Percentiles rank a stretch among this genome's conserved stretches.
These are phyloP conservation scores for Halcyon malimbica DNA, from an alignment of 2,113 vertebrate genomes.

Conservation along the genomic window DNA sequence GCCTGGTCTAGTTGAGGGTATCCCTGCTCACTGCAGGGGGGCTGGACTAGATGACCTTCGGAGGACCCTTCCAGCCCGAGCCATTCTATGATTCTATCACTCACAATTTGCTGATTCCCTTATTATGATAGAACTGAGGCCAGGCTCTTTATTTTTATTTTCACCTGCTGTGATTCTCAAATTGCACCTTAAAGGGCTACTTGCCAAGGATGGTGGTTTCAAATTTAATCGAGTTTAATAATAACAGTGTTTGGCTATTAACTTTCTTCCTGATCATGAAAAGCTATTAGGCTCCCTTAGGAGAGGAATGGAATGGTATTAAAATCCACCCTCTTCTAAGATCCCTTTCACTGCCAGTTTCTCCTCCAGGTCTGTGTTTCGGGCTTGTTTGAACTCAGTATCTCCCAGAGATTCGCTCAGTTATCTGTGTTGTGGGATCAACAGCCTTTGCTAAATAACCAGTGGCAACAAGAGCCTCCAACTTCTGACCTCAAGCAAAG, in stretches of 20 bases:
- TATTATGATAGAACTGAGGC: not conserved
- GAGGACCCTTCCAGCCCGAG: too few relatives aligned
- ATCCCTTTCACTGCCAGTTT: not conserved
- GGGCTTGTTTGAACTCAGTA: not conserved
- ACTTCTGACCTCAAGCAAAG: not conserved
- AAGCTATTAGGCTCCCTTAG: not conserved
- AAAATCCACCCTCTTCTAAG: not conserved
- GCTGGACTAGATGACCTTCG: too few relatives aligned
- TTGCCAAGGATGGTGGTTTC: not conserved
- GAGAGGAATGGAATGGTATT: not conserved
- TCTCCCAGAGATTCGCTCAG: not conserved
- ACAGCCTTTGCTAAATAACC: not conserved
- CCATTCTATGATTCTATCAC: not conserved
- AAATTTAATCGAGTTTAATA: not conserved
- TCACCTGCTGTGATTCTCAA: slow-evolving; percentile 1
- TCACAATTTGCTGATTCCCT: not conserved
- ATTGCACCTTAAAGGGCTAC: not conserved
- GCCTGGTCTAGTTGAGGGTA: too few relatives aligned
- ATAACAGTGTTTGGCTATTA: not conserved
- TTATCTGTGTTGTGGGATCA: not conserved
- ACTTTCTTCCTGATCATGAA: not conserved
- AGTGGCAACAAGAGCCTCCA: not conserved
- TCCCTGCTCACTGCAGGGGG: too few relatives aligned
- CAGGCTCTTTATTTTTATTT: not conserved
- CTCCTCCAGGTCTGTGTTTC: not conserved